Evolutionary conservation across 2,113 vertebrate species (phyloP), one percentile per base, ranked within the genome.

Genomic region (Gasterosteus aculeatus): DNA sequence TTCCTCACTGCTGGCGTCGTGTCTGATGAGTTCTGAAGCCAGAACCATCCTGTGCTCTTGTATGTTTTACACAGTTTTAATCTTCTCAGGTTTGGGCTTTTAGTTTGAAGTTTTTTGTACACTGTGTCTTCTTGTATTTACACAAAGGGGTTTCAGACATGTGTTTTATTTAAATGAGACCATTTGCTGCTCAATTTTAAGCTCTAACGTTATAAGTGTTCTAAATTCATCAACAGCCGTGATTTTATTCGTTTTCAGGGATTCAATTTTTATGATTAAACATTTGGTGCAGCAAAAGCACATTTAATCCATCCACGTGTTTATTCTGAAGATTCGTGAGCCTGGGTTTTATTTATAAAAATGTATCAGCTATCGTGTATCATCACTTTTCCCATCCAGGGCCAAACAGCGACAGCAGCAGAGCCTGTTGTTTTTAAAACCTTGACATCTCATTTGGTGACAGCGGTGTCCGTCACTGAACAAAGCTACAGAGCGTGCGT

Each of bases 401-500:
- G 53, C 18, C 51, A 61, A 79, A 73, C 33, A 39, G 2, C 54
- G 18, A 35, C 46, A 47, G 19, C 51, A 46, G 19, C 62, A 12
- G 10, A 6, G 62, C 62, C n/a, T 44, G 14, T 18, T 65, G 22
- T 56, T 77, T 79, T 75, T 69, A 69, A 69, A 72, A 66, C 51
- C 47, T 38, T 19, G 5, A 35, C 19, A 44, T 57, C 38, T 63
- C 46, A 3, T 41, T n/a, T 5, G 1, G 19, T 59, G n/a, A 66
- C 31, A 66, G 31, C 42, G 3, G 14, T 6, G 7, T 10, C 31
- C 7, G 38, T 78, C 29, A 35, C 53, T 78, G 29, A 11, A 33
- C 6, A 42, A 67, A 57, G 66, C 61, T 69, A 31, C 29, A 79
- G 62, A 67, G n/a, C 38, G 10, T 69, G 65, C 67, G 38, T 60